Conservation (phyloP, 2,113 vertebrate genomes). For the Meles meles region DNA sequence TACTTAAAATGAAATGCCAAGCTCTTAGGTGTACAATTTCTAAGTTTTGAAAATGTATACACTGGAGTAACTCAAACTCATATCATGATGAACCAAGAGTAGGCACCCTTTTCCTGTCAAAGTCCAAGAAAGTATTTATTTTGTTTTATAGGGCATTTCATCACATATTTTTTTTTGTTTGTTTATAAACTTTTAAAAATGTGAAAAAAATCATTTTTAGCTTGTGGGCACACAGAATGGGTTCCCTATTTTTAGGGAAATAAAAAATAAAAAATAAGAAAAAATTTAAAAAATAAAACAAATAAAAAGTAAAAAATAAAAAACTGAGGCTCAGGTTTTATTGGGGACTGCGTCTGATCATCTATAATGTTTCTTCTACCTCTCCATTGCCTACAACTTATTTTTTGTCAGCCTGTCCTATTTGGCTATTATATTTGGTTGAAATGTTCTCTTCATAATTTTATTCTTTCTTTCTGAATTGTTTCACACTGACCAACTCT, state of each 20-base stretch:
- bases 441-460: background rate
- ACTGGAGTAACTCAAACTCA: background rate
- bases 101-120: background rate
- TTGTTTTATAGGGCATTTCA: background rate
- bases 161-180: background rate
- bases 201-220: background rate
- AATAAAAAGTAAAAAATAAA: too few relatives aligned
- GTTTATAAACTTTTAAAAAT: background rate
- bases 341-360: background rate
- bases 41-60: background rate
- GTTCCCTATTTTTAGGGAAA: background rate
- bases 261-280: too few relatives aligned
- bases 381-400: background rate
- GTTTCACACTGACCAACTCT: slow-evolving; percentile 33
- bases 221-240: background rate
- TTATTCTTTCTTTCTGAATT: slow-evolving; percentile 41
- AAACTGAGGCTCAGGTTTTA: background rate
- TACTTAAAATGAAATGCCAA: background rate
- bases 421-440: background rate
- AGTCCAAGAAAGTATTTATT: background rate
- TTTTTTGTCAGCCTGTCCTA: background rate
- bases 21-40: background rate
- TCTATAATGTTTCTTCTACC: background rate
- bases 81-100: background rate
- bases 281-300: too few relatives aligned